phyloP scores from a whole-genome alignment of 2,113 vertebrate genomes.

The Neomonachus schauinslandi region DNA sequence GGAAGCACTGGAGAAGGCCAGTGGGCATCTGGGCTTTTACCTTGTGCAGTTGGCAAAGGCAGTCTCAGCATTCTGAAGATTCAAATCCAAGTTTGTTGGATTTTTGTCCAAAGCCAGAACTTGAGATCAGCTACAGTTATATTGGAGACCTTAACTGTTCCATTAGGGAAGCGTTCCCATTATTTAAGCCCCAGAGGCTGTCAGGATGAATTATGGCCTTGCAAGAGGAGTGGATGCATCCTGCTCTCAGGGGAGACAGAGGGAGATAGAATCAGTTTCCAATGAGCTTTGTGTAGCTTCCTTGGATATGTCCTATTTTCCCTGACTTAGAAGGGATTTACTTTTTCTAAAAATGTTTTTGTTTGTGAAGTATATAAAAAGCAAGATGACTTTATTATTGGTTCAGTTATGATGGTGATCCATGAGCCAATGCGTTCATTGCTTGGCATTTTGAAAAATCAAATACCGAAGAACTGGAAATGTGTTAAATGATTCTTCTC shows the following conservation, averaged over 20 bases:
- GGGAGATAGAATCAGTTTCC: not conserved
- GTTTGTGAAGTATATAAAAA: constrained; percentile 43
- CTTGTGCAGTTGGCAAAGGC: not conserved
- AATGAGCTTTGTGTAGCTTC: not conserved
- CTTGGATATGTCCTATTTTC: not conserved
- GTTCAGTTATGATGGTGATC: not conserved
- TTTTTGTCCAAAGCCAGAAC: constrained; percentile 34
- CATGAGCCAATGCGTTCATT: not conserved
- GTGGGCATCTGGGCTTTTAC: not conserved
- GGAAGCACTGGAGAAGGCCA: not conserved
- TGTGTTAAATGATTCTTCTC: not conserved
- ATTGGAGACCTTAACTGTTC: constrained; percentile 19
- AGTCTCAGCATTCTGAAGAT: not conserved
- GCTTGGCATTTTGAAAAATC: constrained; percentile 26
- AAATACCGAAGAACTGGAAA: not conserved
- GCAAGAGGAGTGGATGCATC: not conserved
- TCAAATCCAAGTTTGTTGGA: not conserved
- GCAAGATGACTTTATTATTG: not conserved
- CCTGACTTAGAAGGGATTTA: not conserved
- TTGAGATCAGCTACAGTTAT: constrained; percentile 30
- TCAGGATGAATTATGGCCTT: not conserved
- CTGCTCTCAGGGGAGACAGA: not conserved
- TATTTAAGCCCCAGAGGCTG: not conserved
- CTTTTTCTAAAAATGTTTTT: constrained; percentile 40
- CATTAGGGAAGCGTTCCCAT: not conserved